phyloP scores from a whole-genome alignment of 2,113 vertebrate genomes.

The rat (Rattus norvegicus) region DNA sequence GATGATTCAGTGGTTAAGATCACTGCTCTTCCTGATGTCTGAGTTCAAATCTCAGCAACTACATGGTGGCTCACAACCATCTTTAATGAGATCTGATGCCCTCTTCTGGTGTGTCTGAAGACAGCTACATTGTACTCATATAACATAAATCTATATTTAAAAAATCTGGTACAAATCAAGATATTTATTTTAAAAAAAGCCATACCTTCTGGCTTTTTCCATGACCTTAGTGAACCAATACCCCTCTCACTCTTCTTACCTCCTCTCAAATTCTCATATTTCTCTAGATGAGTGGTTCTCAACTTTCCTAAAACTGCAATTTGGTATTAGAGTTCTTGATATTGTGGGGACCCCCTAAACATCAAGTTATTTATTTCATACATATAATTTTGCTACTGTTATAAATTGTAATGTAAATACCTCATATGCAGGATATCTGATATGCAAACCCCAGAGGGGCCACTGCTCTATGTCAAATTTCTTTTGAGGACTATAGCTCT shows the following conservation, averaged over 20 bases:
- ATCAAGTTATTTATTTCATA: background rate
- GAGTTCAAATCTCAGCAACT: too few relatives aligned
- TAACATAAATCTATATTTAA: too few relatives aligned
- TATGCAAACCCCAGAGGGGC: background rate
- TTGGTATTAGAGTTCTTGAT: background rate
- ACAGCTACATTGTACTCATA: too few relatives aligned
- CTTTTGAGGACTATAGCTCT: background rate
- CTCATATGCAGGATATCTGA: background rate
- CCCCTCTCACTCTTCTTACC: background rate
- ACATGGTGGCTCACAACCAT: too few relatives aligned
- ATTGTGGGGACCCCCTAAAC: background rate
- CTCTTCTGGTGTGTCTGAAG: too few relatives aligned
- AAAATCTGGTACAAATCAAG: too few relatives aligned
- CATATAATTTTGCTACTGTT: background rate
- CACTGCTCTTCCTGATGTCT: too few relatives aligned
- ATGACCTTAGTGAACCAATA: background rate
- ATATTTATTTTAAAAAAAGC: background rate
- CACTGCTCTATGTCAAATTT: too few relatives aligned
- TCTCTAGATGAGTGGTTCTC: background rate
- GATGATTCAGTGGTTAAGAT: too few relatives aligned
- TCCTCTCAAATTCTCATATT: background rate
- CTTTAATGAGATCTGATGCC: too few relatives aligned
- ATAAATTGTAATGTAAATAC: background rate
- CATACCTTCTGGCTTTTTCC: background rate
- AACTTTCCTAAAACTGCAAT: background rate